phyloP scores from a whole-genome alignment of 1,140 invertebrate genomes.

The Drosophila sulfurigaster region DNA sequence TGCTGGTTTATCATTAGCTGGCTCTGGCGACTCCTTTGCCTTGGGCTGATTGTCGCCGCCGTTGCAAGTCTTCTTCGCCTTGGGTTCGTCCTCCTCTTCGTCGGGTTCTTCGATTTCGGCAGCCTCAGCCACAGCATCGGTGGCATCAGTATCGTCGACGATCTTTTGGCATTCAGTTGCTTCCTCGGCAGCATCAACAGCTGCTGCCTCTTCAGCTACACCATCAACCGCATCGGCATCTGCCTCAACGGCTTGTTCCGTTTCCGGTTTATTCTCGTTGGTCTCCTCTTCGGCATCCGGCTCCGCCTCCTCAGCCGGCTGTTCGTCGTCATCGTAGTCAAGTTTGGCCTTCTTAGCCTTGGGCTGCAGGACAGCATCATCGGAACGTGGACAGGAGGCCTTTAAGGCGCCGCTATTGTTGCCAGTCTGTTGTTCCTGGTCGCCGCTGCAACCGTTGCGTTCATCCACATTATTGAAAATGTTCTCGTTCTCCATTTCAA shows the following conservation, averaged over 20 bases:
- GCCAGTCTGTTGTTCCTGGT: constrained; percentile 15
- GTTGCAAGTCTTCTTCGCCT: constrained; percentile 64
- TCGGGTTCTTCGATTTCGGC: constrained; percentile 66
- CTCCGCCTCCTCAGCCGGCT: constrained; percentile 24
- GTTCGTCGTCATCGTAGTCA: constrained; percentile 56
- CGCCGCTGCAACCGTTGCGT: constrained; percentile 61
- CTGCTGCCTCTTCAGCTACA: neutral
- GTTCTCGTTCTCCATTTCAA: constrained; percentile 89
- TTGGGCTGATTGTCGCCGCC: constrained; percentile 12
- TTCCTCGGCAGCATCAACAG: constrained; percentile 24
- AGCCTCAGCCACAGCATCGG: constrained; percentile 24
- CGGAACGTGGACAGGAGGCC: constrained; percentile 57
- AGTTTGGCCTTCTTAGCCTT: constrained; percentile 80
- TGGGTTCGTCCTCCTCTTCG: constrained; percentile 52
- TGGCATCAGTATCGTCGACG: constrained; percentile 48
- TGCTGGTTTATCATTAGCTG: constrained; percentile 22
- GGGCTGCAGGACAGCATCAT: constrained; percentile 54
- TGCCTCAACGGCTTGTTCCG: neutral
- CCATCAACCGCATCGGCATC: constrained; percentile 7
- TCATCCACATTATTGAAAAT: constrained; percentile 86
- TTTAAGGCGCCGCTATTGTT: constrained; percentile 29
- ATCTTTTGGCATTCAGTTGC: constrained; percentile 31
- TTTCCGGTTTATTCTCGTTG: constrained; percentile 15
- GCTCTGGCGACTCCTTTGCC: constrained; percentile 21
- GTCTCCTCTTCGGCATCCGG: constrained; percentile 26